These are phyloP conservation scores for Lates calcarifer DNA, from an alignment of 2,113 vertebrate genomes.

Conservation along the genomic window DNA sequence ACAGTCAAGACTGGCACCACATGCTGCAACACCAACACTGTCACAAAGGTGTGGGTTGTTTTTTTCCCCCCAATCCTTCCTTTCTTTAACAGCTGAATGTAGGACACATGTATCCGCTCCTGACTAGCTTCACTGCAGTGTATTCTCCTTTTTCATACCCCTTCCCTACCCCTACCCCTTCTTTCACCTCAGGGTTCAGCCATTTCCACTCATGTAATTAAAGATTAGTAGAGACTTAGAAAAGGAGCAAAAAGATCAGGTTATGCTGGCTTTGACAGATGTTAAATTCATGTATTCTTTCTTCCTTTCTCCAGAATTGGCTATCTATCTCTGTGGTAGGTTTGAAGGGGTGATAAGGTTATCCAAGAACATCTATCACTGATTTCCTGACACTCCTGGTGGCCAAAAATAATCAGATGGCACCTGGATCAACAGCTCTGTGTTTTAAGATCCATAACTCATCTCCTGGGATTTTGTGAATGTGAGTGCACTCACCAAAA, in stretches of 20 bases:
- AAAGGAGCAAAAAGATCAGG: constrained; percentile 46
- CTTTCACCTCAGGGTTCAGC: constrained; percentile 43
- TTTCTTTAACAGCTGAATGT: constrained; percentile 10
- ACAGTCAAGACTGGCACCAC: constrained; percentile 29
- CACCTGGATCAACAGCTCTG: constrained; percentile 84
- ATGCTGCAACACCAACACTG: constrained; percentile 17
- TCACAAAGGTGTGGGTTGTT: constrained; percentile 18
- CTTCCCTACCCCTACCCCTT: constrained; percentile 3
- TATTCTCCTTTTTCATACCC: constrained; percentile 16
- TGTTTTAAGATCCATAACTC: constrained; percentile 73
- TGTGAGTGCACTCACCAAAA: constrained; percentile 41
- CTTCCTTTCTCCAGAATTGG: constrained; percentile 32
- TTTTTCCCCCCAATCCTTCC: background rate
- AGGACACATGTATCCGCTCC: constrained; percentile 17
- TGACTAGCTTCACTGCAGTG: background rate
- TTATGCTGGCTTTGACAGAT: constrained; percentile 56
- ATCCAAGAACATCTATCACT: constrained; percentile 76
- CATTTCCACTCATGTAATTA: constrained; percentile 62
- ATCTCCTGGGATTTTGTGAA: constrained; percentile 62
- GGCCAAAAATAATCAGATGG: constrained; percentile 82
- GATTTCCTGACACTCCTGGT: constrained; percentile 75
- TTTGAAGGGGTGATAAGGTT: constrained; percentile 78
- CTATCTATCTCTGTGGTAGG: constrained; percentile 59
- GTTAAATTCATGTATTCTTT: constrained; percentile 50
- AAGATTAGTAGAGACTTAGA: constrained; percentile 47